Percentiles rank a stretch among this genome's conserved stretches.
Conservation (phyloP, 2,888 invertebrate species). For the Amiota mariae region DNA sequence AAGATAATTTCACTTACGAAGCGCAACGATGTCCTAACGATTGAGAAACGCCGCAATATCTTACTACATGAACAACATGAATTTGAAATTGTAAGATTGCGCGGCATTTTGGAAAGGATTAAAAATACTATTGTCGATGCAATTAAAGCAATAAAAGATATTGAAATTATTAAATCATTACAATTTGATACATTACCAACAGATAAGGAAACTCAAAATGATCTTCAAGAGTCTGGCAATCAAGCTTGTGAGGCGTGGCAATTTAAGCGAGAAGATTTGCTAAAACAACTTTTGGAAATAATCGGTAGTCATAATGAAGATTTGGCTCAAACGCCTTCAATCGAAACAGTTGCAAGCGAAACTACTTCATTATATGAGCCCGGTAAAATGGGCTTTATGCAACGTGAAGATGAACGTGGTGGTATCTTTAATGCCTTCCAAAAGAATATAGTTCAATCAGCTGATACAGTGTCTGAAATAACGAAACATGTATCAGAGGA, state of each 20-base stretch:
- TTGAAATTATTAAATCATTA: slow-evolving; percentile 56
- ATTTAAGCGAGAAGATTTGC: slow-evolving; percentile 75
- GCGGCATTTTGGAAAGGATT: slow-evolving; percentile 77
- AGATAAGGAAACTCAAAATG: not conserved
- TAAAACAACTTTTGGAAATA: slow-evolving; percentile 74
- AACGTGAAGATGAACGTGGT: slow-evolving; percentile 70
- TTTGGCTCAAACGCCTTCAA: slow-evolving; percentile 61
- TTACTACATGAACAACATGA: slow-evolving; percentile 74
- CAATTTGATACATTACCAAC: slow-evolving; percentile 9
- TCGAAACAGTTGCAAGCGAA: slow-evolving; percentile 58
- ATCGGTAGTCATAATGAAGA: slow-evolving; percentile 52
- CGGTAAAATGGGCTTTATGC: slow-evolving; percentile 80
- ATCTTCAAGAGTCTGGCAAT: not conserved
- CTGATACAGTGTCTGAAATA: slow-evolving; percentile 38
- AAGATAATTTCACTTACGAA: slow-evolving; percentile 74
- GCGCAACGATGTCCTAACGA: slow-evolving; percentile 55
- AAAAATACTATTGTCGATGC: slow-evolving; percentile 77
- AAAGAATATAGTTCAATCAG: not conserved
- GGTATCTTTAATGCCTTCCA: slow-evolving; percentile 2
- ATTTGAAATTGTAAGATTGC: slow-evolving; percentile 74
- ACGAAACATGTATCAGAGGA: slow-evolving; percentile 47
- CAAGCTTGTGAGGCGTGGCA: slow-evolving; percentile 68
- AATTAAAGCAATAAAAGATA: slow-evolving; percentile 67
- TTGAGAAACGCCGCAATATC: slow-evolving; percentile 56
- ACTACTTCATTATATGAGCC: slow-evolving; percentile 75